Evolutionary conservation across 1,140 invertebrate genomes (phyloP).

Genomic region (Ylistrum balloti): DNA sequence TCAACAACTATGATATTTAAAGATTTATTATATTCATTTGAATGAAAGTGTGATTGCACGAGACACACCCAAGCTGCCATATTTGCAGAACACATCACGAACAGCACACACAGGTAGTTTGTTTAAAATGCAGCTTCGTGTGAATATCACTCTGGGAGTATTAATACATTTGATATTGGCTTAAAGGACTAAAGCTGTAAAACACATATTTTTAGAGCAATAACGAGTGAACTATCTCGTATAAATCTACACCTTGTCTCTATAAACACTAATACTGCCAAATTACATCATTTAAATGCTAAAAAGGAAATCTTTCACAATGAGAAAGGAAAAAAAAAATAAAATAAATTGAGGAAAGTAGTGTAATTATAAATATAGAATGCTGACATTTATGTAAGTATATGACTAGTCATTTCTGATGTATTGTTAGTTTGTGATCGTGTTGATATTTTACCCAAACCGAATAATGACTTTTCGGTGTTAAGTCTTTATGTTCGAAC

Average conservation of each 20-base stretch:
- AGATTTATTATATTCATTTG: slow-evolving; percentile 40
- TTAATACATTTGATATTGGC: background rate
- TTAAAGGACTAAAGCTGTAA: background rate
- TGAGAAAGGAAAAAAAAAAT: background rate
- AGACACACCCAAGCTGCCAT: background rate
- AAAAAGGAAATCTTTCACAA: background rate
- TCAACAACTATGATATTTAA: slow-evolving; percentile 10
- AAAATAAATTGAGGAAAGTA: background rate
- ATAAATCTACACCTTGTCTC: background rate
- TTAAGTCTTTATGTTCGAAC: background rate
- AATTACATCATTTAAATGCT: background rate
- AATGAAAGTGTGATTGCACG: background rate
- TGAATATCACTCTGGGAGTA: background rate
- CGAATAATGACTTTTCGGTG: background rate
- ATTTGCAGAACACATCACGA: background rate
- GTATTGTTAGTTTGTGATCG: background rate
- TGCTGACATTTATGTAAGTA: background rate
- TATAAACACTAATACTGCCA: background rate
- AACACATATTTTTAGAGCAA: background rate
- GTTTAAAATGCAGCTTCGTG: background rate
- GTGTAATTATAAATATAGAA: background rate
- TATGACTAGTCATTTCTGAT: background rate
- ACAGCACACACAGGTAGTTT: background rate
- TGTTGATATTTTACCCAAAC: background rate
- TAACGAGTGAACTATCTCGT: background rate